Percentiles rank a stretch among this genome's conserved stretches.
Evolutionary conservation across 30 jellyfish, hydroid and myxozoan genomes (phyloP).

Genomic region (Chrysaora quinquecirrha): DNA sequence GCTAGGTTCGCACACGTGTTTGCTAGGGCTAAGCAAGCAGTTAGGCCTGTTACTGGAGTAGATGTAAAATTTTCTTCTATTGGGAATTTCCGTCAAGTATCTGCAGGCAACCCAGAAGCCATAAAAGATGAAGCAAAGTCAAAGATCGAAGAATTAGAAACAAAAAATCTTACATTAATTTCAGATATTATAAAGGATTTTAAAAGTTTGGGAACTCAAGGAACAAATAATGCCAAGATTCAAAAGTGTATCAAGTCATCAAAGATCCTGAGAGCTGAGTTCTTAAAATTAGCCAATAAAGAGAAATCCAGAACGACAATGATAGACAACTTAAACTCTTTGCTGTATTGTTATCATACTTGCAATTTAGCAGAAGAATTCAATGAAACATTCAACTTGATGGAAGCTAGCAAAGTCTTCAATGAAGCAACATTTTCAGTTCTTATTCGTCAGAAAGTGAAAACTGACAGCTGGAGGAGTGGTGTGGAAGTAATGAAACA

Average conservation of each 20-base stretch:
- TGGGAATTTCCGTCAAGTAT: too few relatives aligned
- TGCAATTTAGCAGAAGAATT: neutral
- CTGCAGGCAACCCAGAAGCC: too few relatives aligned
- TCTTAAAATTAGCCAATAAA: neutral
- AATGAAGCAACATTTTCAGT: neutral
- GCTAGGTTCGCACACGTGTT: too few relatives aligned
- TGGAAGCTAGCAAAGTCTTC: neutral
- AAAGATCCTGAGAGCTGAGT: neutral
- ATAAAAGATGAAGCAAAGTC: too few relatives aligned
- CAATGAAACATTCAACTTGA: neutral
- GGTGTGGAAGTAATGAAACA: constrained; percentile 27
- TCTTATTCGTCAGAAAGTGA: constrained; percentile 31
- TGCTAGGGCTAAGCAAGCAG: too few relatives aligned
- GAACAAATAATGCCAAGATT: neutral
- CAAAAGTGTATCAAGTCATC: neutral
- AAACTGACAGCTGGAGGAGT: constrained; percentile 34
- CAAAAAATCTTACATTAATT: too few relatives aligned
- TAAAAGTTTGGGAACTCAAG: too few relatives aligned
- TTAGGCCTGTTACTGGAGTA: too few relatives aligned
- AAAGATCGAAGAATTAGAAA: too few relatives aligned
- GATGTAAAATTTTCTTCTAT: too few relatives aligned
- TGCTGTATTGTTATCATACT: neutral
- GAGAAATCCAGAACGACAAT: neutral
- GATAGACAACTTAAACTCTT: neutral
- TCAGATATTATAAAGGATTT: neutral